Base-by-base conservation (phyloP, 2,113 vertebrate species). In the Notiomystis cincta region DNA sequence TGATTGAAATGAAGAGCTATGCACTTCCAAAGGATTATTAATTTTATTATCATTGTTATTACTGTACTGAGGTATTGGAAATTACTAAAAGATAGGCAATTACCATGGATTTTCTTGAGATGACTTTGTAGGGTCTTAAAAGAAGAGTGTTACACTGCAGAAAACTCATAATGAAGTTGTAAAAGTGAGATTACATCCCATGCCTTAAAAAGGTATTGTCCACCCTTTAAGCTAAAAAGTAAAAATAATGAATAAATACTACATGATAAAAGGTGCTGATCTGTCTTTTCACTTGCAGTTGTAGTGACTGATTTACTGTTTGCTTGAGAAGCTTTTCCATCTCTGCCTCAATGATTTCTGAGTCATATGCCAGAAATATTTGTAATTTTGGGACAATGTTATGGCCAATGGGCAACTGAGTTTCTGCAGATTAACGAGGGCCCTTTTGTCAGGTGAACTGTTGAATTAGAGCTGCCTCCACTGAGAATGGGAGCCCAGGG, bases 21-120 rank as follows among this genome's bases (percentile, higher is more conserved):
- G 56, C 31, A 90, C 38, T 94, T 97, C 87, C 53, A 88, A 80
- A 81, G 45, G 79, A 82, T 90, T 95, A 94, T 93, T 96, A 90
- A 82, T 93, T 96, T 95, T 94, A 95, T 93, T 80, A 73, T 82
- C 60, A 65, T 69, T 9, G 0, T 91, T 94, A 93, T 91, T 80
- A 86, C 86, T 75, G 35, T 50, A 58, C 42, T 70, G 38, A 91
- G 87, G 50, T 88, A 90, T 70, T 88, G 82, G 92, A 79, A 87
- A 92, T 90, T 95, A 94, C 79, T 79, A 88, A 95, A 92, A 90
- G 79, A 93, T 89, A 82, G 89, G 40, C 61, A 69, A 81, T 87
- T 92, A 70, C 27, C 6, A 3, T 76, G n/a, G 33, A 95, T 80
- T 93, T 96, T 96, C 79, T 94, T 94, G 57, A 96, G 60, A 90